Conservation (phyloP, 2,797 vertebrate species). For the Rhinichthys osculus region DNA sequence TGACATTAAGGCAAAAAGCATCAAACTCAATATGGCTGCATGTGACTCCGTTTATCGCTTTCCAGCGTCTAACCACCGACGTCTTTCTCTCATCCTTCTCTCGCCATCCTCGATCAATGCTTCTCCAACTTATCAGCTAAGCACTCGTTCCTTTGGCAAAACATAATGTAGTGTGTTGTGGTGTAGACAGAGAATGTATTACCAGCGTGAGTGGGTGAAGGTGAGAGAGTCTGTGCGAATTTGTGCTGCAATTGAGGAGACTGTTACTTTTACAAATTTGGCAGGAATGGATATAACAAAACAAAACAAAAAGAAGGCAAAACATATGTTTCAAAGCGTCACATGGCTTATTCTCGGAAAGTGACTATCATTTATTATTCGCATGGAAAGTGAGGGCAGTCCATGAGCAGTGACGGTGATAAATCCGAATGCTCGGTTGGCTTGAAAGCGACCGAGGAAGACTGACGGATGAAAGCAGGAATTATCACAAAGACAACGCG, state of each 20-base stretch:
- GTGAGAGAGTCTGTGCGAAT: slow-evolving; percentile 65
- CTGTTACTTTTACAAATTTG: slow-evolving; percentile 64
- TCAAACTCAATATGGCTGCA: slow-evolving; percentile 77
- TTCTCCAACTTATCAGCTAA: slow-evolving; percentile 54
- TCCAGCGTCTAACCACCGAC: slow-evolving; percentile 61
- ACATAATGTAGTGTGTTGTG: slow-evolving; percentile 56
- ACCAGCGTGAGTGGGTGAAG: slow-evolving; percentile 51
- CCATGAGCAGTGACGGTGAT: slow-evolving; percentile 64
- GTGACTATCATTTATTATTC: slow-evolving; percentile 69
- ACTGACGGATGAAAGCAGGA: slow-evolving; percentile 71
- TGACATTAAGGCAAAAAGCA: slow-evolving; percentile 84
- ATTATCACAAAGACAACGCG: slow-evolving; percentile 33
- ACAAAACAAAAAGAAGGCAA: slow-evolving; percentile 78
- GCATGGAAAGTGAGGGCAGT: slow-evolving; percentile 64
- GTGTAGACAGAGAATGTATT: slow-evolving; percentile 42
- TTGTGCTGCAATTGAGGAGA: slow-evolving; percentile 71
- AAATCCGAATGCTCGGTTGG: slow-evolving; percentile 76
- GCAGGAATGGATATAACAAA: slow-evolving; percentile 56
- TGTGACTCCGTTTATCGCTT: slow-evolving; percentile 68
- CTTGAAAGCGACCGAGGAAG: slow-evolving; percentile 81
- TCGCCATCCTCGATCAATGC: not conserved
- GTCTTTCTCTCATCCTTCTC: slow-evolving; percentile 64
- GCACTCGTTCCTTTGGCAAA: slow-evolving; percentile 78
- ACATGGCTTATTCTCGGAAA: slow-evolving; percentile 83
- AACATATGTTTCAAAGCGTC: slow-evolving; percentile 79